phyloP scores from a whole-genome alignment of 2,113 vertebrate species.

The Procavia capensis region DNA sequence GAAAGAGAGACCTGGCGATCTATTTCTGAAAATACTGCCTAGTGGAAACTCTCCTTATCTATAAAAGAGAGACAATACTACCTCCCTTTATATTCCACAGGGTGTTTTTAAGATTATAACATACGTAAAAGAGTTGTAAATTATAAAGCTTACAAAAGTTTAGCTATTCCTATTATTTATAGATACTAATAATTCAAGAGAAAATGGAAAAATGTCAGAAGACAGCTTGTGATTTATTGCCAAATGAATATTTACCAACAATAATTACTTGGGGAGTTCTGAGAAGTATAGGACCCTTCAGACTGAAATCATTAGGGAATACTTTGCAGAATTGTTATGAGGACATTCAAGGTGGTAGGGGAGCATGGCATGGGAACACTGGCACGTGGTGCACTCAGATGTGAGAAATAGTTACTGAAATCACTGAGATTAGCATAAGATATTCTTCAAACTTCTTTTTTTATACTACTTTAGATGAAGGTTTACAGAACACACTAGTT shows the following conservation, averaged over 20 bases:
- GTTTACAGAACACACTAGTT: too few species aligned
- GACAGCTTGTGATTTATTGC: slow-evolving; percentile 1
- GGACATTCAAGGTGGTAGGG: neutral
- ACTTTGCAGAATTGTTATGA: neutral
- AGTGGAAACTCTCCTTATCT: neutral
- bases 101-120: neutral
- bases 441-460: neutral
- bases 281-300: neutral
- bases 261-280: neutral
- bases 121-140: neutral
- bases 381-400: neutral
- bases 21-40: neutral
- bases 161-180: neutral
- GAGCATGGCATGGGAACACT: neutral
- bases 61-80: neutral
- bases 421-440: neutral
- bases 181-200: neutral
- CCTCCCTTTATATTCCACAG: neutral
- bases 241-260: slow-evolving; percentile 54
- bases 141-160: neutral
- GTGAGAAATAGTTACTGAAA: neutral
- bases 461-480: too few species aligned
- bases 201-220: slow-evolving; percentile 12
- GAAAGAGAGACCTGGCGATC: neutral
- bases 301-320: neutral